Base-by-base conservation (phyloP, 2,888 invertebrate genomes). In the Mesopsocus fuscifrons region DNA sequence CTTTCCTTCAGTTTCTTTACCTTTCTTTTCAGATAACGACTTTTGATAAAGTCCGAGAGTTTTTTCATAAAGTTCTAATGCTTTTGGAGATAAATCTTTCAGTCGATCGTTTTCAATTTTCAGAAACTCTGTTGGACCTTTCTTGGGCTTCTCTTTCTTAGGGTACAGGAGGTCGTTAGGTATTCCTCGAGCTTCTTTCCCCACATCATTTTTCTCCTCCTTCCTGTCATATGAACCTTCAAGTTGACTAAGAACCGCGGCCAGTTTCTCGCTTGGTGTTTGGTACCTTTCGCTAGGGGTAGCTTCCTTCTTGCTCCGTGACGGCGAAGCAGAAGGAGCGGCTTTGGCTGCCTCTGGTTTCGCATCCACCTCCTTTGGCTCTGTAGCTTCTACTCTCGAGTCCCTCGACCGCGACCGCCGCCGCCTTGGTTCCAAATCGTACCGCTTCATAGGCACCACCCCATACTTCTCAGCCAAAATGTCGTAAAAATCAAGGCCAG, bases 401-500 rank as follows among this genome's bases (percentile, higher is more conserved):
- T 26, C 26, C 6, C 8, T 11, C 20, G 38, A 20, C n/a, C n/a
- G 5, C 16, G 38, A 38, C 4, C 17, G 17, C 20, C 13, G n/a
- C 11, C 38, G 17, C 5, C 17, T 3, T 6, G 17, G 17, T 21
- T 38, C 38, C 21, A 38, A 38, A 38, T 38, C 38, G 20, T 38
- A 38, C 38, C 38, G 15, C 21, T 20, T 38, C 6, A 38, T 21
- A 18, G 17, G 17, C 11, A 5, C 21, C 15, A 38, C 21, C 16
- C 38, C 38, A 21, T 38, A 38, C 18, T 38, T 38, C 5, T 38
- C 38, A 16, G 38, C 38, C 20, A 38, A 38, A 16, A 38, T 38
- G 21, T 38, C 38, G 11, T 38, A 38, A 38, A 38, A 38, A 20
- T 38, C 38, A 18, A 18, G 15, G 6, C 21, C 38, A 6, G 18